These are phyloP conservation scores for Tamandua tetradactyla DNA, from an alignment of 2,797 vertebrate genomes.

Conservation along the genomic window DNA sequence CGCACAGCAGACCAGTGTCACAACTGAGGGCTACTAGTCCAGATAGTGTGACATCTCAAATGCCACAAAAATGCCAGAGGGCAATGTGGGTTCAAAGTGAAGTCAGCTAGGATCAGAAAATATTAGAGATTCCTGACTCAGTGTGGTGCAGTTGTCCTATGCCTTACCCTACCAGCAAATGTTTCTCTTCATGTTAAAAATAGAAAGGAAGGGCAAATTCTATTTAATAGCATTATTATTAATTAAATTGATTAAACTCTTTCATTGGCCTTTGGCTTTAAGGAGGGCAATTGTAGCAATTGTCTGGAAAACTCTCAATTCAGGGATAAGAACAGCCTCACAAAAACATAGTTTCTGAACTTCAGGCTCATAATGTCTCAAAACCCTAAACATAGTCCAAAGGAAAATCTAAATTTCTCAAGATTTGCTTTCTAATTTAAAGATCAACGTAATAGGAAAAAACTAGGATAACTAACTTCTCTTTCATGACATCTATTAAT, in stretches of 20 bases:
- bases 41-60: not conserved
- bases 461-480: not conserved
- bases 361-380: not conserved
- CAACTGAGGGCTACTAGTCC: not conserved
- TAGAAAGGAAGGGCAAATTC: not conserved
- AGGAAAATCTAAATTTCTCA: not conserved
- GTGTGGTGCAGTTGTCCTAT: not conserved
- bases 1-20: not conserved
- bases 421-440: not conserved
- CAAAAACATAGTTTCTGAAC: not conserved
- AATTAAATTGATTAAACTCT: constrained; percentile 17
- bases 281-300: not conserved
- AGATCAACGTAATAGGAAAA: not conserved
- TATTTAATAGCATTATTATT: not conserved
- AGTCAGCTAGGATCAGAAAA: not conserved
- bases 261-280: not conserved
- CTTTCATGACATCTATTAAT: not conserved
- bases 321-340: not conserved
- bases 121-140: not conserved
- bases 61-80: not conserved
- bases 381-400: not conserved
- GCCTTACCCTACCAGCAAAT: not conserved
- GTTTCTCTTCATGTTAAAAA: not conserved
- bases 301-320: not conserved
- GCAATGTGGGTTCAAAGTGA: not conserved